These are phyloP conservation scores for Pinna nobilis DNA, from an alignment of 1,140 invertebrate species.

Conservation along the genomic window DNA sequence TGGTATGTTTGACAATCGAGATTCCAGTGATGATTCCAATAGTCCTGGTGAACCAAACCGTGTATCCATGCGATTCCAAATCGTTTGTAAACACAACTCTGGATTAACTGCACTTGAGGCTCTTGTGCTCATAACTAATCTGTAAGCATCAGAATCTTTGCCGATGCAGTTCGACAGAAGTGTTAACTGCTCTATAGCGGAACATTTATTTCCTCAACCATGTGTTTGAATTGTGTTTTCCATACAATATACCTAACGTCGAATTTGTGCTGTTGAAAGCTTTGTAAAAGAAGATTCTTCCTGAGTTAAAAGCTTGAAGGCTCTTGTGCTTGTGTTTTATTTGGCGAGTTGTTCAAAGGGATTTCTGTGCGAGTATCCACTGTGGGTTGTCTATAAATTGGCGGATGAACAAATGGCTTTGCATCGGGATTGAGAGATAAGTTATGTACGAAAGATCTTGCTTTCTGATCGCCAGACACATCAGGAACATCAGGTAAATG, in stretches of 20 bases:
- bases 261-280: constrained; percentile 16
- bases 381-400: too few relatives aligned
- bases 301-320: too few relatives aligned
- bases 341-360: too few relatives aligned
- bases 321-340: too few relatives aligned
- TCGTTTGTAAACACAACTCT: neutral
- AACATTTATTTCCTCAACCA: neutral
- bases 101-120: constrained; percentile 11
- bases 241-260: constrained; percentile 26
- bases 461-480: too few relatives aligned
- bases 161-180: neutral
- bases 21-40: constrained; percentile 6
- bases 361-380: too few relatives aligned
- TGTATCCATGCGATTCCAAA: constrained; percentile 8
- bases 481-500: too few relatives aligned
- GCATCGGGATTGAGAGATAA: too few relatives aligned
- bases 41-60: constrained; percentile 7
- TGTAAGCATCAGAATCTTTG: neutral
- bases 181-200: neutral
- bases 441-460: too few relatives aligned
- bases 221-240: constrained; percentile 16
- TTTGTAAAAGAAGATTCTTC: too few relatives aligned
- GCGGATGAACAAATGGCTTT: too few relatives aligned
- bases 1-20: constrained; percentile 29
- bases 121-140: constrained; percentile 13